Conservation (phyloP, 1,140 invertebrate species). For the Lepeophtheirus salmonis region DNA sequence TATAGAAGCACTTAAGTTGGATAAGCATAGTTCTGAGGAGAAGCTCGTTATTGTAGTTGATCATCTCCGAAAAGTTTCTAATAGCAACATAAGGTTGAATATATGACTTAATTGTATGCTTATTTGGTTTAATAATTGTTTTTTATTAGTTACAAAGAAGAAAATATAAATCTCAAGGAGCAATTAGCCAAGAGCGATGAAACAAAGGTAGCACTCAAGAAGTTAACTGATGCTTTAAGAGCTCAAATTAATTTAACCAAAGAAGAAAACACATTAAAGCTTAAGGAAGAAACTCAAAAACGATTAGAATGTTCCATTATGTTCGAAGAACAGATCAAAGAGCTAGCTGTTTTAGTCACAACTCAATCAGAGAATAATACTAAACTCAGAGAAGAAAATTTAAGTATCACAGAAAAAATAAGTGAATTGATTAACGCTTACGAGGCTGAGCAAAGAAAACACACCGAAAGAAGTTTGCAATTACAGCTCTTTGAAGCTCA, state of each 20-base stretch:
- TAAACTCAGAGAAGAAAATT: slow-evolving; percentile 4
- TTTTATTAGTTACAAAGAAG: slow-evolving; percentile 1
- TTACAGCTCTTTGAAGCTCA: slow-evolving; percentile 10
- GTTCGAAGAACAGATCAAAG: slow-evolving; percentile 3
- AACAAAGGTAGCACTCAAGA: slow-evolving; percentile 7
- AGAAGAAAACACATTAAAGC: slow-evolving; percentile 7
- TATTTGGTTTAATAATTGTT: not conserved
- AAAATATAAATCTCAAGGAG: not conserved
- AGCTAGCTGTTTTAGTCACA: not conserved
- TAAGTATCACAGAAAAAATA: not conserved
- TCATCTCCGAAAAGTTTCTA: not conserved
- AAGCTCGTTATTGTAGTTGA: not conserved
- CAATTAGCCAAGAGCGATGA: slow-evolving; percentile 5
- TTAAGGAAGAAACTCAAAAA: slow-evolving; percentile 12
- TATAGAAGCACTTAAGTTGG: not conserved
- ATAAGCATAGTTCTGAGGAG: not conserved
- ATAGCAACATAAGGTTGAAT: not conserved
- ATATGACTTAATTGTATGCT: not conserved
- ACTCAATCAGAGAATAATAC: not conserved
- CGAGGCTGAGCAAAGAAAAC: slow-evolving; percentile 3
- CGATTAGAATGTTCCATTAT: slow-evolving; percentile 3
- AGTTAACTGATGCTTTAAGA: not conserved
- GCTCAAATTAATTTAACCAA: slow-evolving; percentile 6
- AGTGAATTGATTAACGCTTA: not conserved
- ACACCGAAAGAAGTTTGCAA: not conserved